Conservation (phyloP, 2,113 vertebrate species). For the rabbit (Oryctolagus cuniculus) region DNA sequence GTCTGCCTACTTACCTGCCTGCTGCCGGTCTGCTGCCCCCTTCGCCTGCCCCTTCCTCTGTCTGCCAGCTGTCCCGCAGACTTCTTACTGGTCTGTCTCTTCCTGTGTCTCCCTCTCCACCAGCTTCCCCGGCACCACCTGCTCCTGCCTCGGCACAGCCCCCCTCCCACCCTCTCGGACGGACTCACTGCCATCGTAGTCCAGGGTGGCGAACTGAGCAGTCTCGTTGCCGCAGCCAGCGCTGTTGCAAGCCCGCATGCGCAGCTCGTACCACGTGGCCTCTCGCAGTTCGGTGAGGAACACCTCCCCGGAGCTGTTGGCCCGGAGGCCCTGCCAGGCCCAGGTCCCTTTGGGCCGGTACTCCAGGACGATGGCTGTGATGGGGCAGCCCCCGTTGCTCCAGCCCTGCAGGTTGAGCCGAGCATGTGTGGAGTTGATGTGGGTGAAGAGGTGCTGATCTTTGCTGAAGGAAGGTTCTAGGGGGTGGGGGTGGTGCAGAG, state of each 20-base stretch:
- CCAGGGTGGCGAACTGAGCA: constrained; percentile 96
- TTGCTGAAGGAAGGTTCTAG: constrained; percentile 98
- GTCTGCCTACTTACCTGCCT: too few relatives aligned
- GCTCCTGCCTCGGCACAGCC: rapidly evolving
- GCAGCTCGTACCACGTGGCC: constrained; percentile 99
- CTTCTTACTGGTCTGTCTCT: neutral
- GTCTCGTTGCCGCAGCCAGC: constrained; percentile 98
- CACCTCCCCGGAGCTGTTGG: constrained; percentile 94
- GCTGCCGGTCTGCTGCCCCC: neutral
- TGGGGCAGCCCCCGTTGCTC: constrained; percentile 98
- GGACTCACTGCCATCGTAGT: constrained; percentile 98
- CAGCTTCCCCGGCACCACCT: neutral
- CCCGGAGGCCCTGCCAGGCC: constrained; percentile 95
- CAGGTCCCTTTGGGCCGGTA: constrained; percentile 97
- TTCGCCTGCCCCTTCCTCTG: neutral
- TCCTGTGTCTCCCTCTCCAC: neutral
- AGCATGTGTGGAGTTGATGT: constrained; percentile 98
- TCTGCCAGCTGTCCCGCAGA: neutral
- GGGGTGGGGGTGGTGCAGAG: constrained; percentile 10
- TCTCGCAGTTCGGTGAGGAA: constrained; percentile 97
- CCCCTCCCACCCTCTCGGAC: constrained; percentile 62
- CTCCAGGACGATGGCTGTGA: constrained; percentile 94
- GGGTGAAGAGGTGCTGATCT: constrained; percentile 98
- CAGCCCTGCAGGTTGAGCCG: constrained; percentile 98
- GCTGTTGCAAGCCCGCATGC: constrained; percentile 99